Percentiles rank a stretch among this genome's conserved stretches.
phyloP scores from a whole-genome alignment of 2,888 invertebrate species.

The Gastrophysa polygoni region DNA sequence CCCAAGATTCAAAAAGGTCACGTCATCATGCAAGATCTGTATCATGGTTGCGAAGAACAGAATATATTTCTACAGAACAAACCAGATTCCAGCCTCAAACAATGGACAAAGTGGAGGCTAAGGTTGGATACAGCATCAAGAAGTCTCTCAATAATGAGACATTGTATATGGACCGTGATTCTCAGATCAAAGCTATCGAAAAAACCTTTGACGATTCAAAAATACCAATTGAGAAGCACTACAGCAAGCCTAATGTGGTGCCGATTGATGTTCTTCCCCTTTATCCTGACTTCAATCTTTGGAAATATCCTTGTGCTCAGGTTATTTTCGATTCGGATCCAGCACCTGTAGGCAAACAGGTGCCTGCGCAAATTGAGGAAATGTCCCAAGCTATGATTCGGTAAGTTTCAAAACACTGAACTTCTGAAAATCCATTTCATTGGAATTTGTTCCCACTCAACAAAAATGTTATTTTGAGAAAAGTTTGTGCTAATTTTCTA shows the following conservation, averaged over 20 bases:
- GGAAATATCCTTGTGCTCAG: slow-evolving; percentile 98
- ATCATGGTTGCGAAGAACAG: slow-evolving; percentile 97
- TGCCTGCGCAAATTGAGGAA: slow-evolving; percentile 90
- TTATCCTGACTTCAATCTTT: slow-evolving; percentile 95
- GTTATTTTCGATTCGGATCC: slow-evolving; percentile 99
- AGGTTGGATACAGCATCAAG: slow-evolving; percentile 98
- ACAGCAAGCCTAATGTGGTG: slow-evolving; percentile 93
- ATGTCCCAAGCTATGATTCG: slow-evolving; percentile 99
- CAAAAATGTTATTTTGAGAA: too few species aligned
- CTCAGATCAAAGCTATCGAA: slow-evolving; percentile 96
- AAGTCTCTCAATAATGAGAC: slow-evolving; percentile 89
- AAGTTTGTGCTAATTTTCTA: too few species aligned
- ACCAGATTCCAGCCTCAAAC: slow-evolving; percentile 96
- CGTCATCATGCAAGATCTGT: slow-evolving; percentile 96
- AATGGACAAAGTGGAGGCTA: slow-evolving; percentile 97
- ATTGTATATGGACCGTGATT: slow-evolving; percentile 93
- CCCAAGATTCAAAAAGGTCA: slow-evolving; percentile 87
- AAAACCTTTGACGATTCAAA: slow-evolving; percentile 95
- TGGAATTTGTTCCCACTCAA: too few species aligned
- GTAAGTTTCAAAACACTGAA: slow-evolving; percentile 56
- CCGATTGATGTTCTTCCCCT: slow-evolving; percentile 88
- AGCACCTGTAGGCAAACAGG: slow-evolving; percentile 85
- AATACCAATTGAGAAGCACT: slow-evolving; percentile 85
- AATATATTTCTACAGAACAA: slow-evolving; percentile 98
- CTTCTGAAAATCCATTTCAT: neutral